A percentile compares a stretch with the other conserved stretches of the same genome.
These are phyloP conservation scores for Haplochromis burtoni DNA, from an alignment of 2,113 vertebrate species.

Conservation along the genomic window DNA sequence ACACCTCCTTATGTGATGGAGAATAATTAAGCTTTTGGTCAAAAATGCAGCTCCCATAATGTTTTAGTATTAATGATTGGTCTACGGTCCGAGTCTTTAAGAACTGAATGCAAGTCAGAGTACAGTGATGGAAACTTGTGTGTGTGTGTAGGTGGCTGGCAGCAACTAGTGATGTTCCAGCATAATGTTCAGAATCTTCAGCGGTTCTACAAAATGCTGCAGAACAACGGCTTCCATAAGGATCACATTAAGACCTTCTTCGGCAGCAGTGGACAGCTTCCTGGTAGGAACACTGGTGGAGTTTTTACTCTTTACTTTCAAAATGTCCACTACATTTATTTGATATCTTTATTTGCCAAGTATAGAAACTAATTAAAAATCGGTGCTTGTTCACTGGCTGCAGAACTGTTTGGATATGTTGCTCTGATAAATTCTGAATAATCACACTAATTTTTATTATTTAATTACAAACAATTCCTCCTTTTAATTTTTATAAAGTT, in stretches of 20 bases:
- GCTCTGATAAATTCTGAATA: not conserved
- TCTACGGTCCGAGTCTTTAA: not conserved
- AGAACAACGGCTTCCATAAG: constrained; percentile 72
- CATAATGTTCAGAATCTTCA: constrained; percentile 68
- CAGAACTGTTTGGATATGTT: not conserved
- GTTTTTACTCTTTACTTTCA: not conserved
- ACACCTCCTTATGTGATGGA: not conserved
- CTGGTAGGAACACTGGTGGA: constrained; percentile 48
- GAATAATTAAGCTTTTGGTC: not conserved
- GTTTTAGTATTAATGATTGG: not conserved
- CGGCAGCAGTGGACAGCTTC: constrained; percentile 65
- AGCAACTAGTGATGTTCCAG: constrained; percentile 74
- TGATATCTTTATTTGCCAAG: not conserved
- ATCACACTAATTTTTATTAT: not conserved
- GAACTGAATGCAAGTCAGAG: not conserved
- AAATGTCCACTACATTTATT: not conserved
- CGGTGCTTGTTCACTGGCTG: not conserved
- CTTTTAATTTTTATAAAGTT: not conserved
- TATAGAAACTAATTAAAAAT: not conserved
- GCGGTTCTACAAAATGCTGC: constrained; percentile 71
- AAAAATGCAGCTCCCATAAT: not conserved
- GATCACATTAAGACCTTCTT: constrained; percentile 80
- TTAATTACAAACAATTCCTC: not conserved
- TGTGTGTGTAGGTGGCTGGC: constrained; percentile 70
- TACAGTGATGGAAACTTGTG: not conserved